Evolutionary conservation across 2,797 vertebrate species (phyloP).

Genomic region (Pantherophis vulpinus): DNA sequence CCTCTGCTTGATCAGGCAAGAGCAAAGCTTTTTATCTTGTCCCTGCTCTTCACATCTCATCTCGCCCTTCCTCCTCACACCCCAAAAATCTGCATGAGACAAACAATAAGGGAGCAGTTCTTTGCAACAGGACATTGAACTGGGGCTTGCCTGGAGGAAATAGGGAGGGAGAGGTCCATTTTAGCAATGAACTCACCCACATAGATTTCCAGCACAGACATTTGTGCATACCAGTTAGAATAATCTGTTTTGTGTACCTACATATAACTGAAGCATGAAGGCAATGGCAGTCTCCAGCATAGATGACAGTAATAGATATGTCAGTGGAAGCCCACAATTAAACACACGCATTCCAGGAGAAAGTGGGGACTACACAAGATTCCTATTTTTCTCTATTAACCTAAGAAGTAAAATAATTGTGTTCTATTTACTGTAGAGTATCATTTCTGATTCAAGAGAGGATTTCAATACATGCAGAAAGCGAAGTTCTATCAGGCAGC

Average conservation of each 20-base stretch:
- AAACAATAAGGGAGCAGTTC: conserved; percentile 20
- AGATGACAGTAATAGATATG: neutral
- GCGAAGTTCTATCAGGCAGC: neutral
- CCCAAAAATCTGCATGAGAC: conserved; percentile 40
- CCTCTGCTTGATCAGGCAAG: conserved; percentile 66
- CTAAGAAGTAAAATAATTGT: neutral
- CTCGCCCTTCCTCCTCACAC: conserved; percentile 6
- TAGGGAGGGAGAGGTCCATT: neutral
- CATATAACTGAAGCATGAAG: neutral
- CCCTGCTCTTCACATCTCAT: conserved; percentile 74
- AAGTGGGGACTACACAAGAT: neutral
- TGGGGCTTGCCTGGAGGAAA: neutral
- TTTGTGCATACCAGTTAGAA: neutral
- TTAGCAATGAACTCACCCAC: conserved; percentile 3
- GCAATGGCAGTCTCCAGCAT: neutral
- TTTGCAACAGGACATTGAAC: conserved; percentile 19
- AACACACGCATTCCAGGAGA: neutral
- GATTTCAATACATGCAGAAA: neutral
- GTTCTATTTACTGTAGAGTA: neutral
- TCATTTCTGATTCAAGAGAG: neutral
- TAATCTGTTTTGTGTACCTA: neutral
- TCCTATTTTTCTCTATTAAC: neutral
- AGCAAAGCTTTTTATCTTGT: conserved; percentile 69
- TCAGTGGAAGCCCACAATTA: neutral
- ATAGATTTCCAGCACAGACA: neutral